Evolutionary conservation across 2,888 invertebrate genomes (phyloP).

Genomic region (Dendrolimus pini): DNA sequence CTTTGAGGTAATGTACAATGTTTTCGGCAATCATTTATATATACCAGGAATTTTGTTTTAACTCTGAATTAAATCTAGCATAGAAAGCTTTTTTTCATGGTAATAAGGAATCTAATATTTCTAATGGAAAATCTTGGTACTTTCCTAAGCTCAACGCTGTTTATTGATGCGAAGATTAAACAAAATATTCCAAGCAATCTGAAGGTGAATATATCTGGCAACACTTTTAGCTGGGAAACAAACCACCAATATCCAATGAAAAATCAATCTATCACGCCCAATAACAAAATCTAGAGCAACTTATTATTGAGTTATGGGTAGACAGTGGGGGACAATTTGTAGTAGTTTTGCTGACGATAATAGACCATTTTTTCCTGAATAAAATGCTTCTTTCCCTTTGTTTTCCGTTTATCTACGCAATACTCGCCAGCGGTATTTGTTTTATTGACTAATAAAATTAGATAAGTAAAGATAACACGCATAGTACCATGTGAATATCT

Average conservation of each 20-base stretch:
- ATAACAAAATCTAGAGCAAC: constrained; percentile 37
- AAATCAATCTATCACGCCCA: constrained; percentile 46
- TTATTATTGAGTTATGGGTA: constrained; percentile 31
- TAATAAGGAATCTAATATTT: no score
- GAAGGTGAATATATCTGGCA: constrained; percentile 5
- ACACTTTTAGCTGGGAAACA: constrained; percentile 24
- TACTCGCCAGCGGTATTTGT: background rate
- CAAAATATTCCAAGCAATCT: no score
- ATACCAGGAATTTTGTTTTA: no score
- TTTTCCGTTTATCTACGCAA: background rate
- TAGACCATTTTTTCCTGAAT: constrained; percentile 9
- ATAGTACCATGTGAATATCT: no score
- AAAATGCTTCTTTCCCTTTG: background rate
- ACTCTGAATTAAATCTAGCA: no score
- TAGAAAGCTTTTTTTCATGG: no score
- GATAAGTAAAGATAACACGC: no score
- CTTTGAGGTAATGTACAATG: no score
- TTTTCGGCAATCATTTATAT: no score
- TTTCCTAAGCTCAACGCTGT: no score
- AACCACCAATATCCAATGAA: constrained; percentile 43
- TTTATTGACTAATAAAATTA: background rate
- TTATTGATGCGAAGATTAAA: no score
- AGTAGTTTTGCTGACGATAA: constrained; percentile 11
- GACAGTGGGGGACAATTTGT: constrained; percentile 18
- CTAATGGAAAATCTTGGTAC: no score